Conservation (phyloP, 2,888 invertebrate species). For the Cryptocheilus praepositus region DNA sequence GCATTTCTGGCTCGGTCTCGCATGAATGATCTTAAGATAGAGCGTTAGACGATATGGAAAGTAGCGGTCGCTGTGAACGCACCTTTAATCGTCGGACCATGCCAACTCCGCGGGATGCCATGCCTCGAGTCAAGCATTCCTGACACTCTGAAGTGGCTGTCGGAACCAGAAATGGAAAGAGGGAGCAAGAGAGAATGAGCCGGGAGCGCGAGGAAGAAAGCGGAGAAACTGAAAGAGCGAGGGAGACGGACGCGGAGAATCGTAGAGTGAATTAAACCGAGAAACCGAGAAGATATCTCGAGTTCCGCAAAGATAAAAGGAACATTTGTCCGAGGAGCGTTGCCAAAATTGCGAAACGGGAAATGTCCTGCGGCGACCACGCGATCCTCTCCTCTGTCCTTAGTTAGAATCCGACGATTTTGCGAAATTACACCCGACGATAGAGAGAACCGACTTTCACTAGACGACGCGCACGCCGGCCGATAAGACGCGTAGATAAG, state of each 20-base stretch:
- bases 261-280: conserved; percentile 27
- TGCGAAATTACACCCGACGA: too few species aligned
- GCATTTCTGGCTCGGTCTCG: too few species aligned
- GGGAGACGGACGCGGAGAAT: conserved; percentile 32
- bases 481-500: too few species aligned
- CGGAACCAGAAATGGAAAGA: conserved; percentile 60
- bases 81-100: conserved; percentile 52
- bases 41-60: conserved; percentile 17
- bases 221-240: conserved; percentile 10
- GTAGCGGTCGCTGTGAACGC: conserved; percentile 45
- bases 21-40: too few species aligned
- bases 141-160: conserved; percentile 62
- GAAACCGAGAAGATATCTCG: conserved; percentile 48
- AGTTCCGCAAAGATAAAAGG: conserved; percentile 42
- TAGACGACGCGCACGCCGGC: not conserved
- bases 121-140: conserved; percentile 58
- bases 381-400: not conserved
- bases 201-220: not conserved
- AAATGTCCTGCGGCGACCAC: too few species aligned
- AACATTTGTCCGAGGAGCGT: conserved; percentile 17
- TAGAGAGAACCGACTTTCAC: not conserved
- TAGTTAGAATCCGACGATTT: too few species aligned
- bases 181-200: conserved; percentile 32
- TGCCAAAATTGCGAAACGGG: conserved; percentile 2
- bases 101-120: conserved; percentile 60